phyloP scores from a whole-genome alignment of 1,140 invertebrate species.

The Coelopa frigida region DNA sequence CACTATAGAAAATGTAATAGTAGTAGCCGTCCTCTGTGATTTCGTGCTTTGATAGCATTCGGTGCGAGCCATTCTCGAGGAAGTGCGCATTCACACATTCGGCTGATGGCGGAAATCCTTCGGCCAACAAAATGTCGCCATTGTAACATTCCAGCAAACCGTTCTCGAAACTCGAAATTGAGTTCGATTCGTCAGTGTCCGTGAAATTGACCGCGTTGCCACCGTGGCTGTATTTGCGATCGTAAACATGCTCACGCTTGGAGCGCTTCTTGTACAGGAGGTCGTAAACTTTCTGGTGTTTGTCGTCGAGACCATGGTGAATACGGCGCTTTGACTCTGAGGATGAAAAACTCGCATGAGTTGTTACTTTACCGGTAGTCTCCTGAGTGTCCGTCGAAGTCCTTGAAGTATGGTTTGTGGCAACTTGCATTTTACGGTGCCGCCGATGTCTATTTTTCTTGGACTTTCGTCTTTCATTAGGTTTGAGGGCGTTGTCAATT shows the following conservation, averaged over 20 bases:
- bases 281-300: conserved; percentile 27
- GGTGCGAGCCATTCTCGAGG: conserved; percentile 55
- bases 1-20: conserved; percentile 81
- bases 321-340: no score
- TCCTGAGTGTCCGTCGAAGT: no score
- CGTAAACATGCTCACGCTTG: conserved; percentile 57
- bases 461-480: no score
- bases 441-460: no score
- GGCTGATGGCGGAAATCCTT: conserved; percentile 59
- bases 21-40: conserved; percentile 69
- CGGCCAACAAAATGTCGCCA: conserved; percentile 60
- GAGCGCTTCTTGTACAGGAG: conserved; percentile 37
- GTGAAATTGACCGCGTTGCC: conserved; percentile 60
- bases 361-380: no score
- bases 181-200: conserved; percentile 51
- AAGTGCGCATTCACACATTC: conserved; percentile 60
- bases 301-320: no score
- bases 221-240: conserved; percentile 65
- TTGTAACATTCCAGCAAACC: conserved; percentile 66
- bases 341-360: no score
- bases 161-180: conserved; percentile 70
- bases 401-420: no score
- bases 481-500: no score
- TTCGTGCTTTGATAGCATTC: conserved; percentile 59
- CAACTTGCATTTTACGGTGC: no score